Evolutionary conservation across 1,140 invertebrate genomes (phyloP).

Genomic region (Drosophila bocqueti): DNA sequence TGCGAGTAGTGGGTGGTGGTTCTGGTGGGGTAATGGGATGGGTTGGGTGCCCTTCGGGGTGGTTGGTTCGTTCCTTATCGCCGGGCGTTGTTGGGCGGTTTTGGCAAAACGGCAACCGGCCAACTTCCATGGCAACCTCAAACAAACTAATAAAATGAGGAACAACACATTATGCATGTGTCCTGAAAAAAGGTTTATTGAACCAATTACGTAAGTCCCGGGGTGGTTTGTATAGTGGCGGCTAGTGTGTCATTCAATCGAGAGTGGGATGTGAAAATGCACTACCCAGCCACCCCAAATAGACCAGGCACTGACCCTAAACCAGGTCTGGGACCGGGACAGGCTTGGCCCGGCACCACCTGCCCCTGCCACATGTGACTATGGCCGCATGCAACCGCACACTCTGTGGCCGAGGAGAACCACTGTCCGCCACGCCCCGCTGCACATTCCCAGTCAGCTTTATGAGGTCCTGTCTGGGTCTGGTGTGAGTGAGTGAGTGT

Average conservation of each 20-base stretch:
- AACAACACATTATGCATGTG: conserved; percentile 52
- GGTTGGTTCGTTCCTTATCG: conserved; percentile 4
- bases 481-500: background rate
- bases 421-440: conserved; percentile 61
- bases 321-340: conserved; percentile 11
- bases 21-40: conserved; percentile 15
- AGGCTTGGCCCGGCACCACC: conserved; percentile 14
- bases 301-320: conserved; percentile 64
- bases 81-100: conserved; percentile 30
- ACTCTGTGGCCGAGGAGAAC: conserved; percentile 68
- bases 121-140: conserved; percentile 69
- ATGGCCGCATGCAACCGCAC: conserved; percentile 65
- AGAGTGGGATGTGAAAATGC: conserved; percentile 61
- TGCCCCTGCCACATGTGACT: conserved; percentile 54
- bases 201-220: conserved; percentile 75
- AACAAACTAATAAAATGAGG: conserved; percentile 64
- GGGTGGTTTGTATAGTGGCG: conserved; percentile 21
- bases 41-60: conserved; percentile 21
- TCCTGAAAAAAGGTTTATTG: conserved; percentile 73
- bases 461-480: conserved; percentile 48
- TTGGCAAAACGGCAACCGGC: conserved; percentile 60
- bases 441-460: conserved; percentile 70
- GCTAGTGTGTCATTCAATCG: conserved; percentile 56
- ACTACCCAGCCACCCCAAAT: conserved; percentile 69
- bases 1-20: conserved; percentile 16